These are phyloP conservation scores for Heloderma charlesbogerti DNA, from an alignment of 2,113 vertebrate genomes.

Conservation along the genomic window DNA sequence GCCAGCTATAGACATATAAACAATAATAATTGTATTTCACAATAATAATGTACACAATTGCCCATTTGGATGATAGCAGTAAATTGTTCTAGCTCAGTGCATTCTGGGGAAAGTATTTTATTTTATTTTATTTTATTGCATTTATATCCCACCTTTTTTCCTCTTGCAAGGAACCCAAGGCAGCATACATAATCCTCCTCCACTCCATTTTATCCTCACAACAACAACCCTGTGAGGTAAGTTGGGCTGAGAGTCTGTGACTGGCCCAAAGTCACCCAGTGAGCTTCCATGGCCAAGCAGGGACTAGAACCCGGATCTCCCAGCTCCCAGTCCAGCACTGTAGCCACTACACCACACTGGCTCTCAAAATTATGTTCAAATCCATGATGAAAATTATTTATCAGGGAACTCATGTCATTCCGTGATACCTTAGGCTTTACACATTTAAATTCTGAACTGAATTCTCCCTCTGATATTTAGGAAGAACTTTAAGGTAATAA, in stretches of 20 bases:
- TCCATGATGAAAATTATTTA: not conserved
- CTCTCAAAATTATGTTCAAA: slow-evolving; percentile 19
- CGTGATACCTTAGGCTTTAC: not conserved
- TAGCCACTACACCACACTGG: too few relatives aligned
- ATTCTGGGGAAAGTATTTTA: slow-evolving; percentile 9
- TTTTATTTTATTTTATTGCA: too few relatives aligned
- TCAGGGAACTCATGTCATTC: slow-evolving; percentile 11
- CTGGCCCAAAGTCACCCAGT: too few relatives aligned
- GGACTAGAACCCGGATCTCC: too few relatives aligned
- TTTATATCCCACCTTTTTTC: too few relatives aligned
- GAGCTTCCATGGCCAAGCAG: too few relatives aligned
- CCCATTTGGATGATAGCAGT: not conserved
- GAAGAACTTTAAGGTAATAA: not conserved
- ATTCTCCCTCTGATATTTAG: slow-evolving; percentile 10
- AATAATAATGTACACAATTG: not conserved
- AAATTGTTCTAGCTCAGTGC: not conserved
- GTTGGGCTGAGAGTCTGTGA: too few relatives aligned
- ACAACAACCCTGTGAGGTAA: too few relatives aligned
- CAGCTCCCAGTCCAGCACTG: too few relatives aligned
- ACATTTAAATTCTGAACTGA: slow-evolving; percentile 36
- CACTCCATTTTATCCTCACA: too few relatives aligned
- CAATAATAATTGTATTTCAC: not conserved
- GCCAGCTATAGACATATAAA: not conserved
- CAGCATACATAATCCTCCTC: too few relatives aligned
- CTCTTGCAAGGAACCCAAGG: too few relatives aligned